Evolutionary conservation across 2,888 invertebrate genomes (phyloP).

Genomic region (Caradrina kadenii): DNA sequence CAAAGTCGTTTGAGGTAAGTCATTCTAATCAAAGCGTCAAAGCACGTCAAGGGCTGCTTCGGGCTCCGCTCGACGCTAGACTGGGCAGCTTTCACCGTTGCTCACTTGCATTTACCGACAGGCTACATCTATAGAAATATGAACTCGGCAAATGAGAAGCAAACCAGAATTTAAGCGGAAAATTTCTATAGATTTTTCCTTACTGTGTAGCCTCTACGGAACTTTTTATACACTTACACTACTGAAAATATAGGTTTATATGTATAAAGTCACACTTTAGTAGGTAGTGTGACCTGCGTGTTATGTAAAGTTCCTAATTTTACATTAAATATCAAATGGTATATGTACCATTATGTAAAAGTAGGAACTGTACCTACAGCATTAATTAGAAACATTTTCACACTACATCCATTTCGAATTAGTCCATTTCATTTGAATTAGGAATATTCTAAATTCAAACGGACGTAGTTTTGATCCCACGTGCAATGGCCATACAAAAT

Average conservation of each 20-base stretch:
- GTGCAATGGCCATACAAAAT: background rate
- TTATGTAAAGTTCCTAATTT: too few relatives aligned
- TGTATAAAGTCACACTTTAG: too few relatives aligned
- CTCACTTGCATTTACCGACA: conserved; percentile 46
- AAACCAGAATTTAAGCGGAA: conserved; percentile 14
- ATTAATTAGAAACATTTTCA: too few relatives aligned
- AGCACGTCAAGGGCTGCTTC: conserved; percentile 55
- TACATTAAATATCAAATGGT: too few relatives aligned
- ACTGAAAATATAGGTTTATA: too few relatives aligned
- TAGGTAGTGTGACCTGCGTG: too few relatives aligned
- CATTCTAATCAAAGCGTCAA: conserved; percentile 59
- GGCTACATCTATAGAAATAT: conserved; percentile 49
- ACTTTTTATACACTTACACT: too few relatives aligned
- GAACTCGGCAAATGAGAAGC: conserved; percentile 10
- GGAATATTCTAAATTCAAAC: background rate
- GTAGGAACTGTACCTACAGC: too few relatives aligned
- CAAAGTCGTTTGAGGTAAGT: conserved; percentile 47
- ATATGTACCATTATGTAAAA: too few relatives aligned
- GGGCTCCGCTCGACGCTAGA: conserved; percentile 57
- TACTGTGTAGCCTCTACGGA: too few relatives aligned
- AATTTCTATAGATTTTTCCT: conserved; percentile 12
- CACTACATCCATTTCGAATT: too few relatives aligned
- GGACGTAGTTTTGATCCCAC: background rate
- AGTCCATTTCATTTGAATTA: too few relatives aligned
- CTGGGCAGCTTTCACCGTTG: conserved; percentile 66